A percentile compares a stretch with the other conserved stretches of the same genome.
Conservation (phyloP, 2,797 vertebrate species). For the Phrynocephalus guinanensis region DNA sequence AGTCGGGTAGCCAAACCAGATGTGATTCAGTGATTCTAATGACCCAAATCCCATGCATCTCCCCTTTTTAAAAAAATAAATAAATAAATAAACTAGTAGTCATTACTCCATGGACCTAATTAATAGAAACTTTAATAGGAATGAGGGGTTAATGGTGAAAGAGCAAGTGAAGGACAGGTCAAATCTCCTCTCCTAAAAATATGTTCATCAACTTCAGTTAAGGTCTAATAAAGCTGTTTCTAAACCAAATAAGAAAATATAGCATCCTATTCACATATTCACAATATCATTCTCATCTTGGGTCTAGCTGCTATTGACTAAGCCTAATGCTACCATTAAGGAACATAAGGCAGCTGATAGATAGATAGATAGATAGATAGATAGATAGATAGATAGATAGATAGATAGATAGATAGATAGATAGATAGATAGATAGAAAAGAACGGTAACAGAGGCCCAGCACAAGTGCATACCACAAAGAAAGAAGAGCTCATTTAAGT, state of each 20-base stretch:
- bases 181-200: not conserved
- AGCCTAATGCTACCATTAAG: not conserved
- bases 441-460: too few relatives aligned
- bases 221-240: not conserved
- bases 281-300: not conserved
- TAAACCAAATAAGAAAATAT: not conserved
- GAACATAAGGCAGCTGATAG: not conserved
- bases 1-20: not conserved
- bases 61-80: not conserved
- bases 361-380: too few relatives aligned
- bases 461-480: too few relatives aligned
- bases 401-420: not conserved
- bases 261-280: not conserved
- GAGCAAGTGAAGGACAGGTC: not conserved
- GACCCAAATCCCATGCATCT: not conserved
- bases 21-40: not conserved
- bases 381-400: too few relatives aligned
- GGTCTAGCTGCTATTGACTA: not conserved
- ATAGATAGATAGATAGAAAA: not conserved
- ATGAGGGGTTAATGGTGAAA: not conserved
- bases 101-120: not conserved
- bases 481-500: too few relatives aligned
- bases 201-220: not conserved
- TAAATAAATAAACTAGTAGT: not conserved
- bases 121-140: not conserved